Percentiles rank a stretch among this genome's conserved stretches.
phyloP scores from a whole-genome alignment of 2,797 vertebrate genomes.

The Dermochelys coriacea region DNA sequence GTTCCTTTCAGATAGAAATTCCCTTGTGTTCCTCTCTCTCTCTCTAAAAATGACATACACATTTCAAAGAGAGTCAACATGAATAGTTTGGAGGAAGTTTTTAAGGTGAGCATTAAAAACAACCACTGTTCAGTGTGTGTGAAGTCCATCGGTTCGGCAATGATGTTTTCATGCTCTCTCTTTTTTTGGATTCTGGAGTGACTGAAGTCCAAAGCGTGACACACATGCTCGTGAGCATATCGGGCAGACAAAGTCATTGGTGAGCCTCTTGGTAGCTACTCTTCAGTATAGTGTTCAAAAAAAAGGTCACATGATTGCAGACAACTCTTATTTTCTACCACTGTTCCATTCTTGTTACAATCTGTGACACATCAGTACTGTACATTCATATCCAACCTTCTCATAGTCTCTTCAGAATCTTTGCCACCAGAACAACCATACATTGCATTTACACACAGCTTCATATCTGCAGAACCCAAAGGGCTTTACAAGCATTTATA shows the following conservation, averaged over 20 bases:
- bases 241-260: no score
- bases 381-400: neutral
- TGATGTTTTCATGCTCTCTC: no score
- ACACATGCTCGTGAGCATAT: no score
- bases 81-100: constrained; percentile 7
- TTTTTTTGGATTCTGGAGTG: no score
- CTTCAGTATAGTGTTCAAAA: neutral
- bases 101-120: neutral
- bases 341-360: neutral
- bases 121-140: neutral
- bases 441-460: accelerated
- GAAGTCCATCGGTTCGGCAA: no score
- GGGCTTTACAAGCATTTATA: neutral
- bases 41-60: neutral
- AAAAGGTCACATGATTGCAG: neutral
- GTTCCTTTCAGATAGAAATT: constrained; percentile 52
- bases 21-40: constrained; percentile 7
- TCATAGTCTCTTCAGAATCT: accelerated
- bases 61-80: constrained; percentile 33
- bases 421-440: neutral
- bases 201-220: no score
- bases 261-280: neutral
- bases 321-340: neutral
- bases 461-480: accelerated
- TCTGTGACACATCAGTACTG: neutral